A percentile compares a stretch with the other conserved stretches of the same genome.
phyloP scores from a whole-genome alignment of 2,113 vertebrate species.

The Phaethornis superciliosus region DNA sequence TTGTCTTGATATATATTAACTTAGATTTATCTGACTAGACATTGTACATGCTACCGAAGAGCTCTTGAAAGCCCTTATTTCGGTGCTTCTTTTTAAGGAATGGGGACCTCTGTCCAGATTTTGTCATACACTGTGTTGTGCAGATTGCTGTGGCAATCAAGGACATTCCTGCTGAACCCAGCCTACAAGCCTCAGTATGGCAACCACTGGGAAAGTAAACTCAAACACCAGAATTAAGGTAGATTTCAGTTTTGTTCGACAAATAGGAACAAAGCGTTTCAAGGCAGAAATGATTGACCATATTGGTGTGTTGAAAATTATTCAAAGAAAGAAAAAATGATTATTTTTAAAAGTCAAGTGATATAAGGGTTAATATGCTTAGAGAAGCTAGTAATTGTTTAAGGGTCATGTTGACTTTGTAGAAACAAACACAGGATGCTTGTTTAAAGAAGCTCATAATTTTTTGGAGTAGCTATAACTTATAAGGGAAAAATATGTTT shows the following conservation, averaged over 20 bases:
- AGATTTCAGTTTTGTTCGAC: background rate
- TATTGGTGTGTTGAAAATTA: background rate
- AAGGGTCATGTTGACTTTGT: no score
- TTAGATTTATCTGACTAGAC: background rate
- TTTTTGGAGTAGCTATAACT: no score
- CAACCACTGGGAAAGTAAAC: background rate
- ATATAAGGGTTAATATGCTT: no score
- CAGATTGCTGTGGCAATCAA: background rate
- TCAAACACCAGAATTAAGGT: background rate
- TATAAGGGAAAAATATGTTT: no score
- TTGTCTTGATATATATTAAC: background rate
- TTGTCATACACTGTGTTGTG: background rate
- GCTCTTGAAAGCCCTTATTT: background rate
- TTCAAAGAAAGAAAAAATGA: background rate
- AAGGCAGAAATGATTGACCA: background rate
- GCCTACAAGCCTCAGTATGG: background rate
- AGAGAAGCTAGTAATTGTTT: no score
- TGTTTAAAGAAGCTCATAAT: no score
- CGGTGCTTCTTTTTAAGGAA: background rate
- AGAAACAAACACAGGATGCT: no score
- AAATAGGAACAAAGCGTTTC: background rate
- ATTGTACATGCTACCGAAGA: background rate
- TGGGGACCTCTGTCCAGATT: background rate
- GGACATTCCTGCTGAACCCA: background rate
- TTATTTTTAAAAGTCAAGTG: no score